Evolutionary conservation across 1,140 invertebrate species (phyloP).

Genomic region (Trachelipus rathkii): DNA sequence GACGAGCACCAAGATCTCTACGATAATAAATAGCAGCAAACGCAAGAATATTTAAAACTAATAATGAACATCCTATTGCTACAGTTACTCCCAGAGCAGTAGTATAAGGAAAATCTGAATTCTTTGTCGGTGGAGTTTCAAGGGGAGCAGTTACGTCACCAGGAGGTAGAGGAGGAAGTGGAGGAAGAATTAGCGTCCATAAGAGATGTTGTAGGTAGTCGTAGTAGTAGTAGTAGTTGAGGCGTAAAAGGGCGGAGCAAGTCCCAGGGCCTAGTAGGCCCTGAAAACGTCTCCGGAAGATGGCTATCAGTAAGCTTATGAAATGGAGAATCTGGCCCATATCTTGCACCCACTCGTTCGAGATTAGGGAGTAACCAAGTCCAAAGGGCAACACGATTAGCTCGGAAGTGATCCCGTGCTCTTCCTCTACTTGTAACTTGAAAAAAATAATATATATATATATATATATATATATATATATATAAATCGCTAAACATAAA

Average conservation of each 20-base stretch:
- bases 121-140: background rate
- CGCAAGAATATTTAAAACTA: slow-evolving; percentile 22
- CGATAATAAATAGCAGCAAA: background rate
- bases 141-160: background rate
- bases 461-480: too few relatives aligned
- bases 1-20: background rate
- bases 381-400: slow-evolving; percentile 23
- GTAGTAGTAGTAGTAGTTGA: slow-evolving; percentile 21
- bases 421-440: background rate
- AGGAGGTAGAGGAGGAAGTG: background rate
- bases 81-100: slow-evolving; percentile 27
- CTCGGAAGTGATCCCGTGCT: slow-evolving; percentile 21
- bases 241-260: slow-evolving; percentile 37
- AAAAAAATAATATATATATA: background rate
- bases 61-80: slow-evolving; percentile 17
- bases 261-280: slow-evolving; percentile 37
- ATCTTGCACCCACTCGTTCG: slow-evolving; percentile 23
- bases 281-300: slow-evolving; percentile 44
- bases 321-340: slow-evolving; percentile 25
- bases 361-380: slow-evolving; percentile 24
- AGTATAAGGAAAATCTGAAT: slow-evolving; percentile 22
- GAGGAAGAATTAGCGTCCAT: background rate
- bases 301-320: slow-evolving; percentile 43
- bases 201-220: background rate
- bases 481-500: too few relatives aligned